These are phyloP conservation scores for Aphrocallistes beatrix DNA, from an alignment of 37 sponge, comb jelly and placozoan genomes.

Conservation along the genomic window DNA sequence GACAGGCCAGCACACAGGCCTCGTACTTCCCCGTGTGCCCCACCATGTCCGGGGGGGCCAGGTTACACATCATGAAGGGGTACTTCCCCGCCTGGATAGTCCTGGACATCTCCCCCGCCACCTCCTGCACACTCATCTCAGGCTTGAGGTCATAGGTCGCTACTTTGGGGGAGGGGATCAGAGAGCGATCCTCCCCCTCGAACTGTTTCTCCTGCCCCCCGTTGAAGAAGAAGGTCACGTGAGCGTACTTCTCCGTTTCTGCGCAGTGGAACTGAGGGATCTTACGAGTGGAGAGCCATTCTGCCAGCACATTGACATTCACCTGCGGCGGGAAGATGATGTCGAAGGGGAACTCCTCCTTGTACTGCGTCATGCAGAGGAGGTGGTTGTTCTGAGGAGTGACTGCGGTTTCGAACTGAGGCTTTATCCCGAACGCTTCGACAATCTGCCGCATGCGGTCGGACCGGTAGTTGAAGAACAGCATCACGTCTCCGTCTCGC, in stretches of 20 bases:
- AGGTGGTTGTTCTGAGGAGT: slow-evolving; percentile 35
- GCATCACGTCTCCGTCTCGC: slow-evolving; percentile 69
- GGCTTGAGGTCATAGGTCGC: slow-evolving; percentile 93
- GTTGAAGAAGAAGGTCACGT: slow-evolving; percentile 98
- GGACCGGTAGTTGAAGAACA: slow-evolving; percentile 87
- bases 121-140: slow-evolving; percentile 85
- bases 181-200: slow-evolving; percentile 53
- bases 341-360: slow-evolving; percentile 77
- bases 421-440: slow-evolving; percentile 84
- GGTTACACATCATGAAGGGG: slow-evolving; percentile 93
- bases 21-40: slow-evolving; percentile 96
- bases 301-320: slow-evolving; percentile 66
- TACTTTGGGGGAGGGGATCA: slow-evolving; percentile 93
- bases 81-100: slow-evolving; percentile 62
- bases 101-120: slow-evolving; percentile 60
- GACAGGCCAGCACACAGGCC: slow-evolving; percentile 67
- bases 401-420: slow-evolving; percentile 66
- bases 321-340: slow-evolving; percentile 65
- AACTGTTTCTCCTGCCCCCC: slow-evolving; percentile 74
- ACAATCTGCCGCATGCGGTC: slow-evolving; percentile 91
- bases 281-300: slow-evolving; percentile 71
- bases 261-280: slow-evolving; percentile 85
- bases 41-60: slow-evolving; percentile 99
- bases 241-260: slow-evolving; percentile 99
- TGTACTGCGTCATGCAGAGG: slow-evolving; percentile 80